These are phyloP conservation scores for Pandemis heparana DNA, from an alignment of 2,888 invertebrate genomes.

Conservation along the genomic window DNA sequence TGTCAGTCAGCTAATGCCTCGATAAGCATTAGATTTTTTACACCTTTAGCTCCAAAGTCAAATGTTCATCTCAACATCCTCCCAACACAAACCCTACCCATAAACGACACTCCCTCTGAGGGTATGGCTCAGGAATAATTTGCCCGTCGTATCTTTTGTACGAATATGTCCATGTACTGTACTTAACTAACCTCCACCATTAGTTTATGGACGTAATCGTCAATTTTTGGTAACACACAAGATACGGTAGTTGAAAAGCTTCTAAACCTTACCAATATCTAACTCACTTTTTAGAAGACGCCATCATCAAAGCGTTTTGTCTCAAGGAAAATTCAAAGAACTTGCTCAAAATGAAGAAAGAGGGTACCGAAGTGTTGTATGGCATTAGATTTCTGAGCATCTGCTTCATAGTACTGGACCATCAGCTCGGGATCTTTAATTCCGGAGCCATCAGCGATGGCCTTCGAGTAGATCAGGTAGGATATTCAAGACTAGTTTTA, in stretches of 20 bases:
- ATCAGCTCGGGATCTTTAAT: conserved; percentile 83
- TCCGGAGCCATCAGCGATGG: conserved; percentile 85
- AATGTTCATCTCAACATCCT: not conserved
- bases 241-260: too few species aligned
- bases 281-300: conserved; percentile 57
- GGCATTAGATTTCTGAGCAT: conserved; percentile 86
- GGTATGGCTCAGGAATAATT: too few species aligned
- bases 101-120: too few species aligned
- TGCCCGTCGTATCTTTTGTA: too few species aligned
- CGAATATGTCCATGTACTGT: too few species aligned
- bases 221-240: too few species aligned
- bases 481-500: conserved; percentile 25
- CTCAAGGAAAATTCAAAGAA: conserved; percentile 68
- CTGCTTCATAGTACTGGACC: conserved; percentile 83
- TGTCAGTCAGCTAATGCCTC: too few species aligned
- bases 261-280: not conserved
- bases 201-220: too few species aligned
- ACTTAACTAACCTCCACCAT: too few species aligned
- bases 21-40: conserved; percentile 42
- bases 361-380: conserved; percentile 82
- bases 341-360: conserved; percentile 63
- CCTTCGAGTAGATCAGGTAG: conserved; percentile 82
- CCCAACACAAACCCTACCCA: not conserved
- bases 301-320: conserved; percentile 67
- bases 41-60: not conserved